phyloP scores from a whole-genome alignment of 2,888 invertebrate species.

The Nephrotoma guestfalica region DNA sequence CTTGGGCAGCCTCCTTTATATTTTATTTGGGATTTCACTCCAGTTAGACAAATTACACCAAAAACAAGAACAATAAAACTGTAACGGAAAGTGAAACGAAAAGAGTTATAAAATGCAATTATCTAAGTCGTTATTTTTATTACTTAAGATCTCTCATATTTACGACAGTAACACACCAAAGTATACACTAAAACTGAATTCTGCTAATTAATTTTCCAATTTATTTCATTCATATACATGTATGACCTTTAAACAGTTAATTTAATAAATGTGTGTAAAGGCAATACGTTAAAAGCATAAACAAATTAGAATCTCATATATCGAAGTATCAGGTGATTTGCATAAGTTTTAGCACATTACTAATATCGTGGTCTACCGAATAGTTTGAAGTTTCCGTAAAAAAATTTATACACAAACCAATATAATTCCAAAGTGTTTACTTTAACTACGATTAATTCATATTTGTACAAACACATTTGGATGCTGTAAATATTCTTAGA shows the following conservation, averaged over 20 bases:
- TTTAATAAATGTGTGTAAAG: neutral
- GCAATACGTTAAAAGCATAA: neutral
- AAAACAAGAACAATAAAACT: neutral
- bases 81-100: no score
- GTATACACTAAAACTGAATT: neutral
- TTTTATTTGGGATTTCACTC: slow-evolving; percentile 38
- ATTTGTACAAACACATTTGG: no score
- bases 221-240: neutral
- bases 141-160: neutral
- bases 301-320: neutral
- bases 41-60: neutral
- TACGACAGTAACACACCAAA: neutral
- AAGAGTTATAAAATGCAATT: neutral
- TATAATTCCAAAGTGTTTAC: neutral
- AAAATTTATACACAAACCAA: neutral
- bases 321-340: neutral
- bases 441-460: neutral
- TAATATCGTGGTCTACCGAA: neutral
- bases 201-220: neutral
- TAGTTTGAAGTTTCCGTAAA: neutral
- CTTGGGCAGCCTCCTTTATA: slow-evolving; percentile 49
- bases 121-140: neutral
- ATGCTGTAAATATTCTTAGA: no score
- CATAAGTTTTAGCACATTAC: neutral
- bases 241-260: neutral